Percentiles rank a stretch among this genome's conserved stretches.
Evolutionary conservation across 2,113 vertebrate species (phyloP).

Genomic region (Accipiter virgatus): DNA sequence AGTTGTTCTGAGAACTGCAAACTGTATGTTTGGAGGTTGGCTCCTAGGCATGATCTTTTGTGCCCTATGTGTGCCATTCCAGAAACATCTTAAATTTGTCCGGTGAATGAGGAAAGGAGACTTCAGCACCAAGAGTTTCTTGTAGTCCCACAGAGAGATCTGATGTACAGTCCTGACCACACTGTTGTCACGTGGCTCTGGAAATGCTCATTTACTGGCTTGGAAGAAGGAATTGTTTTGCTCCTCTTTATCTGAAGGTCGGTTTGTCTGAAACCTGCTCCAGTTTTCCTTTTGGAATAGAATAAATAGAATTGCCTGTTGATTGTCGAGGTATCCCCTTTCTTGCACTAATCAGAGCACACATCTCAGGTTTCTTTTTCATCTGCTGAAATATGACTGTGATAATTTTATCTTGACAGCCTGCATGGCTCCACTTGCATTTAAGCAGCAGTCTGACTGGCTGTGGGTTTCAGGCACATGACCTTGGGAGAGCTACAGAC

Average conservation of each 20-base stretch:
- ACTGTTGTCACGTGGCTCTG: rapidly evolving
- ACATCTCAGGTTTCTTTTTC: slow-evolving; percentile 50
- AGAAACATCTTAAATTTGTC: neutral
- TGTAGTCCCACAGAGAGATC: neutral
- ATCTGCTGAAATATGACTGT: neutral
- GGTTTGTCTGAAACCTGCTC: neutral
- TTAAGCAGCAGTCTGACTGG: neutral
- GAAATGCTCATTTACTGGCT: neutral
- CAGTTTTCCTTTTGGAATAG: neutral
- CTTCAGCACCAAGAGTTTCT: neutral
- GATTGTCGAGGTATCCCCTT: slow-evolving; percentile 1
- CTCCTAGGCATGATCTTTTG: neutral
- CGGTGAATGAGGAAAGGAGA: neutral
- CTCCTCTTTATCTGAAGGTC: neutral
- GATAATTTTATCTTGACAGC: slow-evolving; percentile 39
- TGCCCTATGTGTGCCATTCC: rapidly evolving
- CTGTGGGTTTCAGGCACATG: neutral
- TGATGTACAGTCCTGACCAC: neutral
- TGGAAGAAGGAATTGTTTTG: neutral
- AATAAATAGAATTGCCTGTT: neutral
- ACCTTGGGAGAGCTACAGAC: neutral
- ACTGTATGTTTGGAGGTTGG: neutral
- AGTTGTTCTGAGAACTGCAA: neutral
- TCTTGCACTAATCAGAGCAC: slow-evolving; percentile 8
- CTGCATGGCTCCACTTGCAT: neutral